Conservation (phyloP, 1,140 invertebrate genomes). For the Caenorhabditis latens region DNA sequence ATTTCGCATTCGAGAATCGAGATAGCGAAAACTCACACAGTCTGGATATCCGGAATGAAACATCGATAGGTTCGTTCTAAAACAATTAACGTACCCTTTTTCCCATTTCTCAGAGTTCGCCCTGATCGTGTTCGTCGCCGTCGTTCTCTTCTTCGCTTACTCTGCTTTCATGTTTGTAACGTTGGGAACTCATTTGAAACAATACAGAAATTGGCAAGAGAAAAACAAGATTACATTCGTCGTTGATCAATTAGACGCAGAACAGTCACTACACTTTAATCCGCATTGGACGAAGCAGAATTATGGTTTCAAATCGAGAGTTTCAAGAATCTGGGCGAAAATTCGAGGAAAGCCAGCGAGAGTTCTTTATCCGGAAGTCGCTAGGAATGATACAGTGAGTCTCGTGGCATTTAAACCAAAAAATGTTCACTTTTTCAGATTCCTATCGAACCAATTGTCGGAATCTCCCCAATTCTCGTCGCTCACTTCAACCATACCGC, state of each 20-base stretch:
- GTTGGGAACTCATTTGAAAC: background rate
- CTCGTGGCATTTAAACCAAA: background rate
- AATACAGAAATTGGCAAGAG: conserved; percentile 44
- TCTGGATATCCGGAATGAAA: background rate
- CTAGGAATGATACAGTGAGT: background rate
- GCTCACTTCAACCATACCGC: conserved; percentile 22
- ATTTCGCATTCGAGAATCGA: conserved; percentile 41
- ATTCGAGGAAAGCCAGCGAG: conserved; percentile 4
- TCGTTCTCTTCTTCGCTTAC: conserved; percentile 9
- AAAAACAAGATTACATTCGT: conserved; percentile 56
- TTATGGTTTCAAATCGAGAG: background rate
- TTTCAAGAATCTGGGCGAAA: background rate
- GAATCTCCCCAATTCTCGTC: conserved; percentile 19
- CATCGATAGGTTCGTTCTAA: no score
- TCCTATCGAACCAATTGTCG: conserved; percentile 8
- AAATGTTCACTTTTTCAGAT: background rate
- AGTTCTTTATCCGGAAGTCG: background rate
- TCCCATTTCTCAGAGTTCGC: conserved; percentile 48
- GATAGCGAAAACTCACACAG: background rate
- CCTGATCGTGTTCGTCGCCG: conserved; percentile 18
- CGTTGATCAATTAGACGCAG: conserved; percentile 49
- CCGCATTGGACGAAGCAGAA: background rate
- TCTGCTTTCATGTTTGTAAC: background rate
- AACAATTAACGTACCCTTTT: no score
- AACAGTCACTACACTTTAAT: conserved; percentile 29